These are phyloP conservation scores for Pachyuromys duprasi DNA, from an alignment of 2,797 vertebrate genomes.

Conservation along the genomic window DNA sequence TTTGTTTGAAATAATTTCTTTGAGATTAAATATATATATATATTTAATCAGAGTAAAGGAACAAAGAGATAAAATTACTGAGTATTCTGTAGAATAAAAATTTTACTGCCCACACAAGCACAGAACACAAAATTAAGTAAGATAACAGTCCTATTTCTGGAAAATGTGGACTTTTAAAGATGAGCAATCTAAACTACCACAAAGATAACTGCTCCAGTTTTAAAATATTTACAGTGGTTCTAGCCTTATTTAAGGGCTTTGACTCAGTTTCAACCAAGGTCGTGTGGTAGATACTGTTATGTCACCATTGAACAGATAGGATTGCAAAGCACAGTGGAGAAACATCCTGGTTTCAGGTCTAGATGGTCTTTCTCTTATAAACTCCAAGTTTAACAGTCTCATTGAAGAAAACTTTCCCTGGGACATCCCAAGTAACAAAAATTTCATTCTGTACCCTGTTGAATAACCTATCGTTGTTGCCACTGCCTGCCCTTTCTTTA, in stretches of 20 bases:
- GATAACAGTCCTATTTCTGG: neutral
- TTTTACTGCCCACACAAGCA: neutral
- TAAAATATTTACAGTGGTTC: neutral
- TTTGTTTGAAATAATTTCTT: neutral
- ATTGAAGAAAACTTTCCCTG: neutral
- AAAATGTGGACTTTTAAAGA: neutral
- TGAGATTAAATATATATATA: too few species aligned
- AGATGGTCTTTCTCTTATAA: neutral
- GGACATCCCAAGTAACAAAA: neutral
- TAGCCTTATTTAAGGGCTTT: neutral
- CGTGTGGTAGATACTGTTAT: neutral
- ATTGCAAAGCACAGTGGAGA: neutral
- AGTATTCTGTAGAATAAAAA: neutral
- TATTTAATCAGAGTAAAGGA: neutral
- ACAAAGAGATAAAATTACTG: neutral
- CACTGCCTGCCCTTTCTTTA: neutral
- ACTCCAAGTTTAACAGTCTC: neutral
- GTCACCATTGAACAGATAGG: neutral
- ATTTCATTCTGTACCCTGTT: neutral
- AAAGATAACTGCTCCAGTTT: neutral
- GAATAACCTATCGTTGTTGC: neutral
- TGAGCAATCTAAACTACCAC: neutral
- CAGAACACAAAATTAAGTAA: conserved; percentile 25
- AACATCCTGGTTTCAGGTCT: neutral
- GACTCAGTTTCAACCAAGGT: neutral